Percentiles rank a stretch among this genome's conserved stretches.
These are phyloP conservation scores for Cordilura impudica DNA, from an alignment of 2,888 invertebrate species.

Conservation along the genomic window DNA sequence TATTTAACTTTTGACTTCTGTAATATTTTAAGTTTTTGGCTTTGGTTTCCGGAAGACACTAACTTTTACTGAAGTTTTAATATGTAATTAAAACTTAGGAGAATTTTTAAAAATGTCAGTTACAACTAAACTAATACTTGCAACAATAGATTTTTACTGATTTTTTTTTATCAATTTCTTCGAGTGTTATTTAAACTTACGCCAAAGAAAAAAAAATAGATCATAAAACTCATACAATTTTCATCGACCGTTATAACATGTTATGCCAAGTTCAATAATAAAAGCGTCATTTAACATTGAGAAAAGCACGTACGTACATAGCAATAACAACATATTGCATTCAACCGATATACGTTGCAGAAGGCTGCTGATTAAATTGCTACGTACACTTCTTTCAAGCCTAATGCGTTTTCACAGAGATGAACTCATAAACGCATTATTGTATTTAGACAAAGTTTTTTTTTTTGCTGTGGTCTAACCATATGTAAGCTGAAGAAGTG, in stretches of 20 bases:
- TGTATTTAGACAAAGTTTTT: constrained; percentile 46
- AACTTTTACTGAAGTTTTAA: too few species aligned
- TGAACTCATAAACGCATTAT: constrained; percentile 62
- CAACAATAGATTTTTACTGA: too few species aligned
- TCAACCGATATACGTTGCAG: constrained; percentile 25
- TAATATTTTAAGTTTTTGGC: too few species aligned
- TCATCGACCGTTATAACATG: constrained; percentile 56
- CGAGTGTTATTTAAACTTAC: background rate
- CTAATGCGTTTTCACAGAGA: constrained; percentile 43
- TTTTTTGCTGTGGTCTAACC: constrained; percentile 18
- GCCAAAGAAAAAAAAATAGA: constrained; percentile 28
- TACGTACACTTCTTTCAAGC: constrained; percentile 18
- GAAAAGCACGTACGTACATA: constrained; percentile 22
- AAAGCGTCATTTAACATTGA: constrained; percentile 61
- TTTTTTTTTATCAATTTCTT: too few species aligned
- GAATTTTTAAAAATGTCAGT: too few species aligned
- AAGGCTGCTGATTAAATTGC: background rate
- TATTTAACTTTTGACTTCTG: too few species aligned
- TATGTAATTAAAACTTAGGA: too few species aligned
- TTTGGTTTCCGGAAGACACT: too few species aligned
- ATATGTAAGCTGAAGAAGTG: constrained; percentile 40
- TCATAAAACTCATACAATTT: constrained; percentile 42
- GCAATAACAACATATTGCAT: constrained; percentile 18
- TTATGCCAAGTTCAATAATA: constrained; percentile 62
- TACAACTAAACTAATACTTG: too few species aligned